Evolutionary conservation across 2,888 invertebrate species (phyloP).

Genomic region (Candidula unifasciata): DNA sequence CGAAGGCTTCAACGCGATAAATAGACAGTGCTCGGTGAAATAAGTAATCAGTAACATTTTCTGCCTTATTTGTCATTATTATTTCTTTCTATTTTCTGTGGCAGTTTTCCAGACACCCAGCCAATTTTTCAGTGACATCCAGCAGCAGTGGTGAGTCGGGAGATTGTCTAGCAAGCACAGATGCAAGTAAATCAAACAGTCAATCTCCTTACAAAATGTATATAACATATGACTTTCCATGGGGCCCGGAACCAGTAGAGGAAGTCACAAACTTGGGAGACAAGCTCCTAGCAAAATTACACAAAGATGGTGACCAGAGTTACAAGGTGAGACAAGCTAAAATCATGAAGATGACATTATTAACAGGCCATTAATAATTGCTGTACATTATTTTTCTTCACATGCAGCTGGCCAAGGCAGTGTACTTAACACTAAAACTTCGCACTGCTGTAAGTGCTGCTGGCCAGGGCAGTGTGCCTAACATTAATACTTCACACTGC

Average conservation of each 20-base stretch:
- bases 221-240: conserved; percentile 68
- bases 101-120: conserved; percentile 66
- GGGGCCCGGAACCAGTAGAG: conserved; percentile 69
- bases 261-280: conserved; percentile 64
- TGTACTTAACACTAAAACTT: too few species aligned
- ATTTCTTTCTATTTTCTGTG: not conserved
- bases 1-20: too few species aligned
- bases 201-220: conserved; percentile 20
- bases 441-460: too few species aligned
- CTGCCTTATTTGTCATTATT: not conserved
- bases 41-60: too few species aligned
- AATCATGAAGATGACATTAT: not conserved
- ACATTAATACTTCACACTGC: too few species aligned
- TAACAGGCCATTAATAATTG: too few species aligned
- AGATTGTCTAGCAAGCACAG: not conserved
- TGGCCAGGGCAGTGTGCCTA: too few species aligned
- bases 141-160: not conserved
- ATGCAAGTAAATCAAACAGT: conserved; percentile 21
- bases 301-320: not conserved
- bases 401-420: too few species aligned
- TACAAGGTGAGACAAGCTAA: conserved; percentile 17
- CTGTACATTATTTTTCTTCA: too few species aligned
- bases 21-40: too few species aligned
- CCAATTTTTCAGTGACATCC: conserved; percentile 58
- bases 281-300: conserved; percentile 33